Evolutionary conservation across 2,888 invertebrate genomes (phyloP).

Genomic region (Daptonema setosum): DNA sequence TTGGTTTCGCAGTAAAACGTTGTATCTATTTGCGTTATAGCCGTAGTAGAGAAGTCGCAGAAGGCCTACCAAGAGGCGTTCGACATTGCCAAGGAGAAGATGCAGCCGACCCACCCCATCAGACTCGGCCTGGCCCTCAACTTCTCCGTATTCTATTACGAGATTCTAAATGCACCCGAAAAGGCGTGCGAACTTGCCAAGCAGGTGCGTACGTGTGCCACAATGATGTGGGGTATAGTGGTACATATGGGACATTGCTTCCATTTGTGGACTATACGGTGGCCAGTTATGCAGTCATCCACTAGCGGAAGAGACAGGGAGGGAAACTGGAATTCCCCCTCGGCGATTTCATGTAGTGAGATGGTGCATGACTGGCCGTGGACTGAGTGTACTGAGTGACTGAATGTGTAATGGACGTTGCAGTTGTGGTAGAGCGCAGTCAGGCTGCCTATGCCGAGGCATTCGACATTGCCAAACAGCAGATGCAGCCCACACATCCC

Average conservation of each 20-base stretch:
- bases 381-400: too few species aligned
- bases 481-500: conserved; percentile 96
- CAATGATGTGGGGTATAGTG: too few species aligned
- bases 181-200: conserved; percentile 94
- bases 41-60: conserved; percentile 75
- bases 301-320: too few species aligned
- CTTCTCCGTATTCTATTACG: conserved; percentile 98
- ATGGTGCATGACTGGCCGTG: too few species aligned
- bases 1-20: too few species aligned
- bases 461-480: conserved; percentile 83
- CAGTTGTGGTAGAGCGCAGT: conserved; percentile 70
- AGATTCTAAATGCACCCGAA: conserved; percentile 93
- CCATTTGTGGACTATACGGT: too few species aligned
- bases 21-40: too few species aligned
- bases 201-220: conserved; percentile 66
- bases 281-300: too few species aligned
- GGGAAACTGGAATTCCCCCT: too few species aligned
- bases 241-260: background rate
- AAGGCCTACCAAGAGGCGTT: conserved; percentile 92
- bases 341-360: too few species aligned
- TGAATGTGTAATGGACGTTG: too few species aligned
- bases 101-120: conserved; percentile 95
- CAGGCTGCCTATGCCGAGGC: conserved; percentile 94
- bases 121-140: conserved; percentile 89
- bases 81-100: conserved; percentile 83